Evolutionary conservation across 2,113 vertebrate species (phyloP), one percentile per base, ranked within the genome.

Genomic region (Microtus pennsylvanicus): DNA sequence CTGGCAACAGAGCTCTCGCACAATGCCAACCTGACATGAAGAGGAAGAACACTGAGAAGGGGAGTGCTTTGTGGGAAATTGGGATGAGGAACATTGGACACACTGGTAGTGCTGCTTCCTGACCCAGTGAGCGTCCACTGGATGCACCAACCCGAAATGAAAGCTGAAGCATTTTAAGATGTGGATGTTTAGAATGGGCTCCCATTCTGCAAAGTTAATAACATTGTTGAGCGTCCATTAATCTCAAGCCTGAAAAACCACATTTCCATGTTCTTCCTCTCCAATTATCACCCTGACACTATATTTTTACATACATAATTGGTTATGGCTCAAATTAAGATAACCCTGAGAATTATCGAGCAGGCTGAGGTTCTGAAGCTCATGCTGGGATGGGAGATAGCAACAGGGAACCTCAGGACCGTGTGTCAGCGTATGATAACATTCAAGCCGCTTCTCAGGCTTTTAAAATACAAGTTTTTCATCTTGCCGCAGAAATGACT

Each of bases 231-330:
- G 81, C 47, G 91, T 76, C 97, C 97, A 97, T 96, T 98, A 95
- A 97, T 96, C 88, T 96, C 82, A 89, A 98, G 95, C 12, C 69
- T 94, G 95, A 97, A 97, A 92, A 91, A 93, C 55, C 42, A 85
- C 30, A 95, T 95, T 96, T 91, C 91, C 75, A 86, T 97, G 95
- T 97, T 97, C 95, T 85, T 89, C 55, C 94, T 96, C 83, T 95
- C 89, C 83, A 97, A 72, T 83, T n/a, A 97, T 42, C 82, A 80
- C 90, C 94, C 96, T 95, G 85, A 89, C 67, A 95, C 52, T 75
- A 55, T 89, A 91, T 85, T 97, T 98, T 98, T 94, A 97, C 92
- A 95, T 95, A 93, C 94, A 97, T 97, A 97, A 95, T 96, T 98
- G 94, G 87, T 93, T 97, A 78, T 10, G 1, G 47, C 76, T 95